phyloP scores from a whole-genome alignment of 1,140 invertebrate species.

The Tribolium madens region DNA sequence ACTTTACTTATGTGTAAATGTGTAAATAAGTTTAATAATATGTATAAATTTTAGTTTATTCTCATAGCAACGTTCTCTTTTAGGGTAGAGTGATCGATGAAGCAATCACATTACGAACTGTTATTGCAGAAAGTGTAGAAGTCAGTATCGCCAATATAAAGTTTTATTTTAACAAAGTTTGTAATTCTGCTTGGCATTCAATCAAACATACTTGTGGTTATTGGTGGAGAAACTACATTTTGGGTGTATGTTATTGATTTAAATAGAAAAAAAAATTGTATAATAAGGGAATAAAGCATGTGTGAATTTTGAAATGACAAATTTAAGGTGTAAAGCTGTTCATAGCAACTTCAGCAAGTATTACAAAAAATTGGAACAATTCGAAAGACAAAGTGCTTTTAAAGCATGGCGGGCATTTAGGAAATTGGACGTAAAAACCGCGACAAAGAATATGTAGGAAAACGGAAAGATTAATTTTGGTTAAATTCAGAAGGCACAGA shows the following conservation, averaged over 20 bases:
- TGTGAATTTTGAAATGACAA: not conserved
- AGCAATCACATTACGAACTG: not conserved
- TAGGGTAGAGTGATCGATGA: not conserved
- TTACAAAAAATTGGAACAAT: constrained; percentile 20
- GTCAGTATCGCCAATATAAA: not conserved
- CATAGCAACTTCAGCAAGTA: not conserved
- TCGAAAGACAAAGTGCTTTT: constrained; percentile 29
- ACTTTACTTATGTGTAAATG: no score
- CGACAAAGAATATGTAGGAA: constrained; percentile 23
- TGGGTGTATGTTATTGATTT: no score
- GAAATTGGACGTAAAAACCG: constrained; percentile 28
- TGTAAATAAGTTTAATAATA: not conserved
- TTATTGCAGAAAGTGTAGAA: not conserved
- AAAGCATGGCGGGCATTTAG: constrained; percentile 25
- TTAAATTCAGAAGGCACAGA: constrained; percentile 17
- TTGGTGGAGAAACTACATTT: no score
- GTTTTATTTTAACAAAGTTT: not conserved
- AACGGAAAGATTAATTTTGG: constrained; percentile 16
- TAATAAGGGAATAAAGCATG: not conserved
- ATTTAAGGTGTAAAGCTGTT: constrained; percentile 6
- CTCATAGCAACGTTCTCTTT: not conserved
- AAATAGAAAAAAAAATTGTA: no score
- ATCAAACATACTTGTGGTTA: no score
- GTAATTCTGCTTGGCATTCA: no score
- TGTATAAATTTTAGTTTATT: not conserved